Percentiles rank a stretch among this genome's conserved stretches.
Evolutionary conservation across 2,888 invertebrate species (phyloP).

Genomic region (Tinea trinotella): DNA sequence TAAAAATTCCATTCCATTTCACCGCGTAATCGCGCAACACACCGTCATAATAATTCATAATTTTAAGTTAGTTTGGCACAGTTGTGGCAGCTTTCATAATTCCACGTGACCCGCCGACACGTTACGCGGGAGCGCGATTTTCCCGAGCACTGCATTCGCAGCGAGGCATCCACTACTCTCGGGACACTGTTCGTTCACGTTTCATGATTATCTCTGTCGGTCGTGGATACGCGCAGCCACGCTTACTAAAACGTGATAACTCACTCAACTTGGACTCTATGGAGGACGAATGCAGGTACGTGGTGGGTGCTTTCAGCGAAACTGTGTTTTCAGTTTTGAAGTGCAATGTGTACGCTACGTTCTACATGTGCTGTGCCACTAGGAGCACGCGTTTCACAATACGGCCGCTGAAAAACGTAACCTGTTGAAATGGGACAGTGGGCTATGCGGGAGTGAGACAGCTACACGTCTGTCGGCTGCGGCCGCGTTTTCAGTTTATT

Average conservation of each 20-base stretch:
- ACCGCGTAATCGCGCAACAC: slow-evolving; percentile 24
- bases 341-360: slow-evolving; percentile 53
- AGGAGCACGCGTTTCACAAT: slow-evolving; percentile 62
- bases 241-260: slow-evolving; percentile 45
- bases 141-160: slow-evolving; percentile 32
- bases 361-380: slow-evolving; percentile 59
- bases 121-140: slow-evolving; percentile 39
- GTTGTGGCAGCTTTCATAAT: slow-evolving; percentile 42
- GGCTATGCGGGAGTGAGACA: slow-evolving; percentile 50
- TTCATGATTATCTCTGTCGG: neutral
- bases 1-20: slow-evolving; percentile 39
- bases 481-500: slow-evolving; percentile 58
- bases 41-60: neutral
- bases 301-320: slow-evolving; percentile 60
- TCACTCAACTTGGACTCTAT: slow-evolving; percentile 36
- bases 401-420: slow-evolving; percentile 68
- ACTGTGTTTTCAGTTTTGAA: slow-evolving; percentile 62
- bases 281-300: slow-evolving; percentile 53
- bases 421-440: slow-evolving; percentile 69
- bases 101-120: slow-evolving; percentile 40
- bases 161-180: slow-evolving; percentile 43
- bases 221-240: slow-evolving; percentile 22
- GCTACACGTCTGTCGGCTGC: slow-evolving; percentile 28
- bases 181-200: slow-evolving; percentile 30
- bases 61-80: slow-evolving; percentile 44